Conservation (phyloP, 2,113 vertebrate genomes). For the Chascanopsetta lugubris region DNA sequence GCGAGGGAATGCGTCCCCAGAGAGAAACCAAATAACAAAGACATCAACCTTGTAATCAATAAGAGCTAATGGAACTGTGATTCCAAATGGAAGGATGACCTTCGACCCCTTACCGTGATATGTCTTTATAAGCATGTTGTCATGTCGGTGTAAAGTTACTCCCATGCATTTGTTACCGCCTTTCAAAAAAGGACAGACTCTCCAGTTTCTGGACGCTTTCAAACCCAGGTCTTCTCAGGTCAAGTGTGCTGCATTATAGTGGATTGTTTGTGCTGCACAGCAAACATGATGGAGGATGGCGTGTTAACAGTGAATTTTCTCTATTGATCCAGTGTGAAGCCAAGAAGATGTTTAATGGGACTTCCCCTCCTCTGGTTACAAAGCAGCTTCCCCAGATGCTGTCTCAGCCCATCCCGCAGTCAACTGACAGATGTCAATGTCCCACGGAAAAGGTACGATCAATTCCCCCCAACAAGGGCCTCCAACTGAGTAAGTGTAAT, state of each 20-base stretch:
- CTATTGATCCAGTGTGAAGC: constrained; percentile 84
- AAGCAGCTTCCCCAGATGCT: constrained; percentile 79
- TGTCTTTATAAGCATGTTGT: constrained; percentile 44
- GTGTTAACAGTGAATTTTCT: constrained; percentile 61
- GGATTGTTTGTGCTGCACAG: constrained; percentile 3
- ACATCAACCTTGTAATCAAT: constrained; percentile 57
- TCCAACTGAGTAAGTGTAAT: constrained; percentile 60
- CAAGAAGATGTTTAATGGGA: constrained; percentile 75
- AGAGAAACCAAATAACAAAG: constrained; percentile 37
- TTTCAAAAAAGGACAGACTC: no score
- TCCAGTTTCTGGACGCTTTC: no score
- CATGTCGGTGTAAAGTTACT: constrained; percentile 56
- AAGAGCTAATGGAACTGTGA: constrained; percentile 55
- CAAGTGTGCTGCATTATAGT: neutral
- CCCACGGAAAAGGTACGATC: constrained; percentile 86
- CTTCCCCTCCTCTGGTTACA: constrained; percentile 72
- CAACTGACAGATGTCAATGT: constrained; percentile 86
- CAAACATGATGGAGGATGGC: constrained; percentile 30
- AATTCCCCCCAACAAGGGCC: constrained; percentile 46
- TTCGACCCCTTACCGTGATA: constrained; percentile 56
- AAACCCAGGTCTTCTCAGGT: neutral
- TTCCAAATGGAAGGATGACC: constrained; percentile 52
- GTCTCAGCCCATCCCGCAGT: constrained; percentile 71
- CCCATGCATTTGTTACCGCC: constrained; percentile 20
- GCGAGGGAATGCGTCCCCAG: neutral